These are phyloP conservation scores for Punctoribates punctum DNA, from an alignment of 2,888 invertebrate species.

Conservation along the genomic window DNA sequence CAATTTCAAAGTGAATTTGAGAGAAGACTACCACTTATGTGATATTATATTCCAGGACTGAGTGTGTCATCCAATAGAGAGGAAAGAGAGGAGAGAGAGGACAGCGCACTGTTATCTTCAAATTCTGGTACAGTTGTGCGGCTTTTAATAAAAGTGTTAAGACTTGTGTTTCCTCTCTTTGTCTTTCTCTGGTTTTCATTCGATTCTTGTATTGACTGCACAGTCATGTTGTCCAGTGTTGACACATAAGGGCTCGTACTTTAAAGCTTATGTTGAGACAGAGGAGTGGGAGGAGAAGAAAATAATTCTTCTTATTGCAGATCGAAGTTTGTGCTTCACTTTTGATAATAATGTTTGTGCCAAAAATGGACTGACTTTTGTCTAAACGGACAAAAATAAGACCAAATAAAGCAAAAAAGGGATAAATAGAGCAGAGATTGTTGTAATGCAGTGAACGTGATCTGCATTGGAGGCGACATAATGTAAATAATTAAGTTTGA, in stretches of 20 bases:
- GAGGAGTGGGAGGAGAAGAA: neutral
- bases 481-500: slow-evolving; percentile 37
- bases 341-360: slow-evolving; percentile 1
- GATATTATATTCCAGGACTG: too few relatives aligned
- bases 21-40: too few relatives aligned
- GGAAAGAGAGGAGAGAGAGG: neutral
- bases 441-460: slow-evolving; percentile 24
- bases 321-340: neutral
- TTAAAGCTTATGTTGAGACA: slow-evolving; percentile 1
- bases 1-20: too few relatives aligned
- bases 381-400: neutral
- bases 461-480: slow-evolving; percentile 5
- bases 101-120: neutral
- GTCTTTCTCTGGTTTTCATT: neutral
- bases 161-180: neutral
- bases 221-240: slow-evolving; percentile 1
- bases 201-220: neutral
- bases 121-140: neutral
- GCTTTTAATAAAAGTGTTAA: neutral
- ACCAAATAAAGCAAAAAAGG: neutral
- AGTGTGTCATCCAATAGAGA: too few relatives aligned
- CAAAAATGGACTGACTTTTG: slow-evolving; percentile 9
- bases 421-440: slow-evolving; percentile 28
- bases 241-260: slow-evolving; percentile 23
- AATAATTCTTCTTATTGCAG: neutral